These are phyloP conservation scores for Rhadinocentrus ornatus DNA, from an alignment of 2,797 vertebrate genomes.

Conservation along the genomic window DNA sequence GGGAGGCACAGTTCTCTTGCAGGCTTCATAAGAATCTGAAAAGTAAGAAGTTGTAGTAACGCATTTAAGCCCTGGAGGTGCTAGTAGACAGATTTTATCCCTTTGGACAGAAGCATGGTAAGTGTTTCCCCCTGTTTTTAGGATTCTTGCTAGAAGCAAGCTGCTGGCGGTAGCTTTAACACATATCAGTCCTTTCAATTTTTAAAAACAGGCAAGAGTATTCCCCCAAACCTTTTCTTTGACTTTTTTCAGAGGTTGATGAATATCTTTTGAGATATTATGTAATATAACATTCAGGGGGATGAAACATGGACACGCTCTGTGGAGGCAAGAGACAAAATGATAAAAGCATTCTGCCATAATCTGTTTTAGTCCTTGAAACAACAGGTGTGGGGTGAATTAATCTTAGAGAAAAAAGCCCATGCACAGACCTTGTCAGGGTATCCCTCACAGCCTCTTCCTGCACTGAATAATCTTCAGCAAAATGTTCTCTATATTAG, in stretches of 20 bases:
- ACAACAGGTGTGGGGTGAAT: conserved; percentile 36
- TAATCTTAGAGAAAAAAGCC: conserved; percentile 6
- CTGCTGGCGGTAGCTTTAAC: neutral
- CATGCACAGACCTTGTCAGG: neutral
- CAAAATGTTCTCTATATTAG: conserved; percentile 21
- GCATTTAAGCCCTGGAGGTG: neutral
- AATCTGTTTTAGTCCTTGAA: conserved; percentile 34
- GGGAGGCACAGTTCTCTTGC: neutral
- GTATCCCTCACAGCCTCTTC: conserved; percentile 22
- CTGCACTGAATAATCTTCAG: conserved; percentile 6
- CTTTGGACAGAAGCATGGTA: neutral
- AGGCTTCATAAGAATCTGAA: neutral
- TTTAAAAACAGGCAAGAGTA: neutral
- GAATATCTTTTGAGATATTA: neutral
- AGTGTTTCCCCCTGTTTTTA: neutral
- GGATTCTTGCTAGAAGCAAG: neutral
- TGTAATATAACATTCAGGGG: neutral
- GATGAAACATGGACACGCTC: neutral
- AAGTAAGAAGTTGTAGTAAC: neutral
- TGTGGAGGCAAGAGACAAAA: neutral
- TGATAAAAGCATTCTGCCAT: conserved; percentile 3
- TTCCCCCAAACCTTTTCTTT: neutral
- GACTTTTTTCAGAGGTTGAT: neutral
- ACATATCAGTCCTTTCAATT: neutral
- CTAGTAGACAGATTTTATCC: neutral